Evolutionary conservation across 2,113 vertebrate genomes (phyloP).

Genomic region (Canis aureus): DNA sequence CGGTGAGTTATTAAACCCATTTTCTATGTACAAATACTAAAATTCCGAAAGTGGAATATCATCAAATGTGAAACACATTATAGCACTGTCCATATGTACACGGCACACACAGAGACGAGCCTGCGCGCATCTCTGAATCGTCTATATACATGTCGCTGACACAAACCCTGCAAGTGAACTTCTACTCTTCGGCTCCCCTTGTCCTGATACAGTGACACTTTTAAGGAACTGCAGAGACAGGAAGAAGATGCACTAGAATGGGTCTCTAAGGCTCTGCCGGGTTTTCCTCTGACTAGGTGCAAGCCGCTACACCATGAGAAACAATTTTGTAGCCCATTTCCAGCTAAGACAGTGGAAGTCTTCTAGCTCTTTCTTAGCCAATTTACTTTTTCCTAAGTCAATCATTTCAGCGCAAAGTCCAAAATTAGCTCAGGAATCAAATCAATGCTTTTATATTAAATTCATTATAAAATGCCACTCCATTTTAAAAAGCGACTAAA

Average conservation of each 20-base stretch:
- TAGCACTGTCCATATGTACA: slow-evolving; percentile 82
- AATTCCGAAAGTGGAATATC: slow-evolving; percentile 89
- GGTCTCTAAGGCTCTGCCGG: not conserved
- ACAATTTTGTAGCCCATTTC: not conserved
- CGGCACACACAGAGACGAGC: slow-evolving; percentile 70
- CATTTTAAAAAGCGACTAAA: slow-evolving; percentile 74
- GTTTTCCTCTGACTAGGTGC: not conserved
- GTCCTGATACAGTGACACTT: not conserved
- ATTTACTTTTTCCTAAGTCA: not conserved
- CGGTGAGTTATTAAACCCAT: slow-evolving; percentile 75
- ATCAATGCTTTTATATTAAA: slow-evolving; percentile 56
- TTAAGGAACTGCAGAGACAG: slow-evolving; percentile 51
- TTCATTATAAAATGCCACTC: slow-evolving; percentile 72
- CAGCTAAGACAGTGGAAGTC: not conserved
- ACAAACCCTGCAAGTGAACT: slow-evolving; percentile 24
- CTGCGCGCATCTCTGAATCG: slow-evolving; percentile 43
- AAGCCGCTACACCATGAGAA: not conserved
- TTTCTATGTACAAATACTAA: slow-evolving; percentile 87
- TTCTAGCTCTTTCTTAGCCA: not conserved
- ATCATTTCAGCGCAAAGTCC: slow-evolving; percentile 34
- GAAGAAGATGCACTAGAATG: slow-evolving; percentile 11
- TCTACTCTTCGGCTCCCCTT: not conserved
- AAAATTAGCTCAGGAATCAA: slow-evolving; percentile 42
- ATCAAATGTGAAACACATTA: slow-evolving; percentile 88
- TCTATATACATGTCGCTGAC: slow-evolving; percentile 62